Conservation (phyloP, 2,888 invertebrate genomes). For the Clanis bilineata region DNA sequence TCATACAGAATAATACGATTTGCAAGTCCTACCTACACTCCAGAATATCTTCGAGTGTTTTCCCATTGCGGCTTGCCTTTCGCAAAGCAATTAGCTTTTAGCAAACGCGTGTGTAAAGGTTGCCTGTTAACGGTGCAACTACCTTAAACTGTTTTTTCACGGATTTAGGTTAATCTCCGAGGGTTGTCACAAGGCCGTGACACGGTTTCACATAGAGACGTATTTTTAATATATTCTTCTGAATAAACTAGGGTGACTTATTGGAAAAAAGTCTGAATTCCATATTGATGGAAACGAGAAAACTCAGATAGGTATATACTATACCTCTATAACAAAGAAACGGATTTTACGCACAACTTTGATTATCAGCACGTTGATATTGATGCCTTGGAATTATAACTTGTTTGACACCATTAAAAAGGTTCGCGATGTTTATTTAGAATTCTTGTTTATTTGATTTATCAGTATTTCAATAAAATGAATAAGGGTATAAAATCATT, state of each 20-base stretch:
- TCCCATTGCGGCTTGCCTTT: background rate
- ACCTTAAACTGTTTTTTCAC: background rate
- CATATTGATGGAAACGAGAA: conserved; percentile 1
- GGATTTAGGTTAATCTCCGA: background rate
- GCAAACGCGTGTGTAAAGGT: background rate
- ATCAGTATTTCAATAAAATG: too few species aligned
- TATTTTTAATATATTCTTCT: conserved; percentile 7
- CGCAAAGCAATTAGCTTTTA: background rate
- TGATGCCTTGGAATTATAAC: background rate
- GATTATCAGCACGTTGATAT: background rate
- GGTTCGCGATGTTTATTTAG: too few species aligned
- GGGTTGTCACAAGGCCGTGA: background rate
- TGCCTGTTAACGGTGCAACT: background rate
- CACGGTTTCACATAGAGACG: background rate
- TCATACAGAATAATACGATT: background rate
- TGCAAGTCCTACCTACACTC: background rate
- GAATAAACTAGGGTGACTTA: conserved; percentile 1
- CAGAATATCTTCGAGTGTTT: background rate
- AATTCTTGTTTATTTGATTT: too few species aligned
- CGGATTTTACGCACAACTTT: background rate
- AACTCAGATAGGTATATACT: too few species aligned
- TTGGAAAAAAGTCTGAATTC: conserved; percentile 3
- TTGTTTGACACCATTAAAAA: background rate
- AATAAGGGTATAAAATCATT: too few species aligned
- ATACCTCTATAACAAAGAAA: conserved; percentile 3